Percentiles rank a stretch among this genome's conserved stretches.
phyloP scores from a whole-genome alignment of 2,797 vertebrate species.

The Sardinella longiceps region DNA sequence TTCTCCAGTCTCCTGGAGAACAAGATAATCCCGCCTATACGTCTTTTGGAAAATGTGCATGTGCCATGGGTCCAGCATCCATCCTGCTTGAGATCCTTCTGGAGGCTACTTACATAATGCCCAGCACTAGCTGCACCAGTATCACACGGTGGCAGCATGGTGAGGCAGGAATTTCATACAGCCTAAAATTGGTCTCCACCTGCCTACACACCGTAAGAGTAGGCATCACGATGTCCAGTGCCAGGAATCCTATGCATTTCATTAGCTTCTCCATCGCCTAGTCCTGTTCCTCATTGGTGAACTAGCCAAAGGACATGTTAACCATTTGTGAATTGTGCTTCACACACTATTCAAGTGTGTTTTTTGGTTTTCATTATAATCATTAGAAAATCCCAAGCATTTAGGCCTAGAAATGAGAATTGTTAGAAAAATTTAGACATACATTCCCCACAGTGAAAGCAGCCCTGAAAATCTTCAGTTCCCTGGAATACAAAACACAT shows the following conservation, averaged over 20 bases:
- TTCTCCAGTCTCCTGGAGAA: background rate
- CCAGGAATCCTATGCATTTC: background rate
- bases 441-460: background rate
- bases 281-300: background rate
- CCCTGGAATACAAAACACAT: background rate
- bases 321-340: too few relatives aligned
- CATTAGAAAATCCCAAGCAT: too few relatives aligned
- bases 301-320: background rate
- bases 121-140: background rate
- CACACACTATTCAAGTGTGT: too few relatives aligned
- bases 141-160: background rate
- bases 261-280: background rate
- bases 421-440: too few relatives aligned
- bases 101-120: too few relatives aligned
- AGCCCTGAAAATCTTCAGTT: background rate
- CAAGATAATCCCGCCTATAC: too few relatives aligned
- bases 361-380: too few relatives aligned
- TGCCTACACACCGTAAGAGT: background rate
- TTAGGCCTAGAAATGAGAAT: too few relatives aligned
- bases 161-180: background rate
- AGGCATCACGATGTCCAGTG: background rate
- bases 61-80: background rate
- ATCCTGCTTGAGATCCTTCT: too few relatives aligned
- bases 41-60: too few relatives aligned
- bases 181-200: background rate